Conservation (phyloP, 2,797 vertebrate genomes). For the Arrhamphus sclerolepis region DNA sequence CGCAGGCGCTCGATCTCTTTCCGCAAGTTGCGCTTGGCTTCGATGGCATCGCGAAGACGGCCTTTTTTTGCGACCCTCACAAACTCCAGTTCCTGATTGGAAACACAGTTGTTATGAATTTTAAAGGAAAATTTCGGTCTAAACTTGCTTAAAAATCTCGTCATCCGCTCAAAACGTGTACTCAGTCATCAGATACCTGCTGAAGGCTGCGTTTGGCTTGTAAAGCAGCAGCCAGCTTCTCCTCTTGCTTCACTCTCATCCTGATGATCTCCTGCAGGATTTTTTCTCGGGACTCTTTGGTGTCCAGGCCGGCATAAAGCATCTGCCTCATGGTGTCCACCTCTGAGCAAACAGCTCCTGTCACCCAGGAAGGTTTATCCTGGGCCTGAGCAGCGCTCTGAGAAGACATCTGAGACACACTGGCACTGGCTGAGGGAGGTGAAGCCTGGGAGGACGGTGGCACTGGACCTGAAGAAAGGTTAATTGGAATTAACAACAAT, state of each 20-base stretch:
- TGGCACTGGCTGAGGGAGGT: constrained; percentile 84
- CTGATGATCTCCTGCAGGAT: constrained; percentile 95
- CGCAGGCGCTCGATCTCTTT: constrained; percentile 95
- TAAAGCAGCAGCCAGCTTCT: constrained; percentile 90
- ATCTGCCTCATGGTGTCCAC: constrained; percentile 92
- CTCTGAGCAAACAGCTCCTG: constrained; percentile 76
- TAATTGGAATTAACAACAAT: not conserved
- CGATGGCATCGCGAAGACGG: constrained; percentile 92
- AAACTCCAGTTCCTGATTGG: constrained; percentile 92
- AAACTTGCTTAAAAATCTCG: no score
- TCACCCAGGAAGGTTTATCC: constrained; percentile 70
- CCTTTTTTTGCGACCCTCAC: constrained; percentile 95
- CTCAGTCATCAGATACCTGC: constrained; percentile 81
- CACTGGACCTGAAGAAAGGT: constrained; percentile 52
- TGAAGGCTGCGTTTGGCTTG: constrained; percentile 95
- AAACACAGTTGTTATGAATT: not conserved
- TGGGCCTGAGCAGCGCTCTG: constrained; percentile 53
- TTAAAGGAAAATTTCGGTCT: no score
- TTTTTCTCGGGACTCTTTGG: constrained; percentile 93
- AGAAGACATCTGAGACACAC: constrained; percentile 86
- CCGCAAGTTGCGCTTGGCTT: constrained; percentile 92
- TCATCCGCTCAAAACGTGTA: not conserved
- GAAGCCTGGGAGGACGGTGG: constrained; percentile 62
- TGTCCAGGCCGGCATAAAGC: constrained; percentile 89
- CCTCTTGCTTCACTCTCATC: constrained; percentile 96